Base-by-base conservation (phyloP, 2,797 vertebrate species). In the Pantherophis vulpinus region DNA sequence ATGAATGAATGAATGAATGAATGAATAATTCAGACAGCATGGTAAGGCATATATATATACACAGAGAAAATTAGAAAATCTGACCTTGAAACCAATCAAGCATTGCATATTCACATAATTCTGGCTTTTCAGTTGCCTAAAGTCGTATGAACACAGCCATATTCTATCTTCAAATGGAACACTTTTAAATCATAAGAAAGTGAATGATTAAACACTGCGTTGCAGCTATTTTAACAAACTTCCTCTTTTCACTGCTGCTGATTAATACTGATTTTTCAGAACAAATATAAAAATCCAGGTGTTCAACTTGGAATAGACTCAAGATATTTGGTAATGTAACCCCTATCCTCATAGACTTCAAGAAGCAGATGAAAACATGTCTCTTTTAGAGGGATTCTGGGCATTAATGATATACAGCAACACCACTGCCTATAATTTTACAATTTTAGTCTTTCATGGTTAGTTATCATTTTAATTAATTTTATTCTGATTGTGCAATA, bases 251-350 rank as follows among this genome's bases (percentile, higher is more conserved):
- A 61, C 27, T 23, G 47, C 23, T 83, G 47, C 63, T 61, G 58
- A 61, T 27, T 91, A 60, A 91, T 89, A 87, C 58, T 88, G 58
- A 88, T 37, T 70, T 91, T 88, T 91, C 47, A 83, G 74, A 93
- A 88, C 47, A 37, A 56, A 79, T 88, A 88, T 88, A 59, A 87
- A 87, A 87, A 91, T 87, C 86, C 86, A 88, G 86, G 56, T 88
- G 90, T 94, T 90, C 27, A 87, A 92, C n/a, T 88, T 8, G 94
- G 96, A 42, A 56, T 54, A 93, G 56, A 94, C 92, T 86, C 93
- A 95, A 95, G 70, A 54, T 51, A 74, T 37, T 88, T 91, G 90
- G 3, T 93, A 60, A 88, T 23, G 37, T 79, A 79, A 23, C 8
- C 9, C 9, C 37, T 23, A 79, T 42, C 3, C 37, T 47, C 20